phyloP scores from a whole-genome alignment of 2,797 vertebrate species.

The Carcharodon carcharias region DNA sequence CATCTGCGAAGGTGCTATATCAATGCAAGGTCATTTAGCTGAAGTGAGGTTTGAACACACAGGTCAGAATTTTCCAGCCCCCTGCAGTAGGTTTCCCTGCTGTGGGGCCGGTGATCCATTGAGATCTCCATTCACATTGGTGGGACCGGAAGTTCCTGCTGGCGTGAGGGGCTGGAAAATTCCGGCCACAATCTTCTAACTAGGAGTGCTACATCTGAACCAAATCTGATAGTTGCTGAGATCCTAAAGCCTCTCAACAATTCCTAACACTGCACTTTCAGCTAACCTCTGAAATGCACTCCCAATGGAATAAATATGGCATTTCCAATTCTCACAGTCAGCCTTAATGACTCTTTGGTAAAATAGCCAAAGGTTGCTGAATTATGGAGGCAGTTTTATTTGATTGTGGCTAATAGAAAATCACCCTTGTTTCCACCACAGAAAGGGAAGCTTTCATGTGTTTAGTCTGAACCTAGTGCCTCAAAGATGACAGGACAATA shows the following conservation, averaged over 20 bases:
- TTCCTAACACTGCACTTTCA: background rate
- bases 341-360: background rate
- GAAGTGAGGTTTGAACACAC: background rate
- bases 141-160: too few relatives aligned
- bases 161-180: too few relatives aligned
- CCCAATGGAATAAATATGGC: background rate
- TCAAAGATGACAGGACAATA: background rate
- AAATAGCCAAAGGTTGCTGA: background rate
- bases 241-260: background rate
- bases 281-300: background rate
- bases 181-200: too few relatives aligned
- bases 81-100: too few relatives aligned
- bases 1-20: background rate
- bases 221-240: background rate
- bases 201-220: background rate
- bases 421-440: background rate
- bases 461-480: background rate
- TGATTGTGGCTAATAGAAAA: background rate
- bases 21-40: background rate
- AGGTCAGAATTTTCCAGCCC: too few relatives aligned
- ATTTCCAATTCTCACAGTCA: background rate
- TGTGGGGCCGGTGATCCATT: too few relatives aligned
- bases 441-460: background rate
- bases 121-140: too few relatives aligned
- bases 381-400: background rate